These are phyloP conservation scores for Caenorhabditis panamensis DNA, from an alignment of 2,888 invertebrate genomes.

Conservation along the genomic window DNA sequence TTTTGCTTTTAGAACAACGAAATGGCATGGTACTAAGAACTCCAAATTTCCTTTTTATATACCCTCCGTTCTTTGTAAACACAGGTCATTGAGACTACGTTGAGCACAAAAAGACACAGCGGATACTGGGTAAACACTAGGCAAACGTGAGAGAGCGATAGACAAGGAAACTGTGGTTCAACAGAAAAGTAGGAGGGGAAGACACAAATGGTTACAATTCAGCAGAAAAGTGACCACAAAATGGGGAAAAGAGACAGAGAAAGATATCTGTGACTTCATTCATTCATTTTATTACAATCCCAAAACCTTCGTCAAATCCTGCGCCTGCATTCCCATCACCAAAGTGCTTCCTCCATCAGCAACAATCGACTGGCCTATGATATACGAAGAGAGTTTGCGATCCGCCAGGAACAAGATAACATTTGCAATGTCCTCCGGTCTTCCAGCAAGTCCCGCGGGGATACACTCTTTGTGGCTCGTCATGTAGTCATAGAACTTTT, in stretches of 20 bases:
- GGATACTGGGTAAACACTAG: no score
- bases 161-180: no score
- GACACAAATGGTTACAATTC: no score
- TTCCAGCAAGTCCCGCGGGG: constrained; percentile 26
- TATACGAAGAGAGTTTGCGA: constrained; percentile 32
- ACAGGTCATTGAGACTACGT: no score
- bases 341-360: constrained; percentile 43
- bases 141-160: no score
- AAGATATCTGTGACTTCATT: no score
- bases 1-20: no score
- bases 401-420: constrained; percentile 54
- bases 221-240: no score
- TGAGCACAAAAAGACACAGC: no score
- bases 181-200: no score
- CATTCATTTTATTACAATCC: not conserved
- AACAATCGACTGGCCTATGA: constrained; percentile 50
- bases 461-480: constrained; percentile 26
- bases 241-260: no score
- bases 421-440: constrained; percentile 45
- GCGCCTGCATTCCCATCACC: constrained; percentile 25
- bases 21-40: no score
- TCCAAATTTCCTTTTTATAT: not conserved
- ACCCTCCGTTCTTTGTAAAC: not conserved
- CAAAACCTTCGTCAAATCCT: constrained; percentile 34
- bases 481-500: not conserved